Conservation (phyloP, 2,113 vertebrate genomes). For the Pseudolaguvia tuberculata region DNA sequence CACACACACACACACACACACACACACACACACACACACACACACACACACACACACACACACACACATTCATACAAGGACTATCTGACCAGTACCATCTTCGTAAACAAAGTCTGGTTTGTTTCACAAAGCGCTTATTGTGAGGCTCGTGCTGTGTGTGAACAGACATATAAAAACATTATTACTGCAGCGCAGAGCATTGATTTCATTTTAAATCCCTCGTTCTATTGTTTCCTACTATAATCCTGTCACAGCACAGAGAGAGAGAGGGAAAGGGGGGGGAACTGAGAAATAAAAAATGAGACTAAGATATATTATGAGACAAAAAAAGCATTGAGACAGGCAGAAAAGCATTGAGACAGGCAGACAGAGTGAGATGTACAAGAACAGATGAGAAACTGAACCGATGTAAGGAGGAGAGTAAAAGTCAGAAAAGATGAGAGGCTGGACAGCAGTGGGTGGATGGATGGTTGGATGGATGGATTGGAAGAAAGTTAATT, state of each 20-base stretch:
- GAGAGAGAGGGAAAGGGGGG: background rate
- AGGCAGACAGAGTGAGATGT: background rate
- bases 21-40: too few species aligned
- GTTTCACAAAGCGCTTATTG: constrained; percentile 23
- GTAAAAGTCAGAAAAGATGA: background rate
- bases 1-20: too few species aligned
- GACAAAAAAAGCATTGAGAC: background rate
- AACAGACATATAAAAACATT: constrained; percentile 44
- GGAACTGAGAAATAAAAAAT: background rate
- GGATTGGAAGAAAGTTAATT: too few species aligned
- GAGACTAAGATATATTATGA: background rate
- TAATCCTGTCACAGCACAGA: constrained; percentile 57
- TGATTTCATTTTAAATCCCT: constrained; percentile 63
- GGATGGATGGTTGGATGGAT: too few species aligned
- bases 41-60: background rate
- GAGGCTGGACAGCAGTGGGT: too few species aligned
- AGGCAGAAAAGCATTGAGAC: background rate
- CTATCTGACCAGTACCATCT: constrained; percentile 15
- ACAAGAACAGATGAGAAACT: too few species aligned
- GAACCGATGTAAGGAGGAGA: background rate
- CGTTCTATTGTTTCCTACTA: constrained; percentile 55
- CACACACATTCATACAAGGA: background rate
- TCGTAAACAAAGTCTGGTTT: constrained; percentile 38
- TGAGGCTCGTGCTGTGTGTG: constrained; percentile 18
- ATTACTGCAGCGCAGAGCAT: constrained; percentile 57